Base-by-base conservation (phyloP, 2,888 invertebrate genomes). In the Catocala nupta region DNA sequence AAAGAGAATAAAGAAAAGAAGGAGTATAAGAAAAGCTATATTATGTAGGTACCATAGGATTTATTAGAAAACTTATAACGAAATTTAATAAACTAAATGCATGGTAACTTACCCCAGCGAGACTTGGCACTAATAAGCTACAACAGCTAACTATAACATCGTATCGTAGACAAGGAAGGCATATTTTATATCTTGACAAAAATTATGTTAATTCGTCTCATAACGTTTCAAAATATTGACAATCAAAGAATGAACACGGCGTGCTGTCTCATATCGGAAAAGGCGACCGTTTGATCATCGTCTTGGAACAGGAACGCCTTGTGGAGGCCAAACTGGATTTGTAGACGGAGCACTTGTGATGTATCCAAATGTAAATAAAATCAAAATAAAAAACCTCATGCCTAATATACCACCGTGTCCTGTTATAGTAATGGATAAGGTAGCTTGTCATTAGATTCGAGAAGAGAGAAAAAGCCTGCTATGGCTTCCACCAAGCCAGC, bases 251-350 rank as follows among this genome's bases (percentile, higher is more conserved):
- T 10, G 52, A 47, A 61, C 47, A 11, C 5, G 61, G 55, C 1
- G 50, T 51, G n/a, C 51, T 50, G 4, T 45, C 55, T 4, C 49
- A 61, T 44, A 55, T 61, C 11, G 60, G 55, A 1, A 53, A 59
- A 59, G 53, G 56, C 1, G 1, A 9, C 1, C 51, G 50, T 57
- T 50, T 57, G n/a, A 44, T 60, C 13, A 60, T 54, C 7, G 50
- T 60, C 9, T n/a, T n/a, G n/a, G n/a, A n/a, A n/a, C n/a, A n/a
- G n/a, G n/a, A n/a, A n/a, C n/a, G n/a, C 56, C 55, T 13, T 42
- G 33, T 45, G 45, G 34, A 36, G 12, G 53, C 10, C 59, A 39
- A 48, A 33, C 4, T 25, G 59, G 59, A 16, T 60, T 55, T 25
- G 13, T 60, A 8, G 42, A 54, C n/a, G 54, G 44, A 25, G 49